A percentile compares a stretch with the other conserved stretches of the same genome.
These are phyloP conservation scores for Polypedilum vanderplanki DNA, from an alignment of 1,140 invertebrate species.

Conservation along the genomic window DNA sequence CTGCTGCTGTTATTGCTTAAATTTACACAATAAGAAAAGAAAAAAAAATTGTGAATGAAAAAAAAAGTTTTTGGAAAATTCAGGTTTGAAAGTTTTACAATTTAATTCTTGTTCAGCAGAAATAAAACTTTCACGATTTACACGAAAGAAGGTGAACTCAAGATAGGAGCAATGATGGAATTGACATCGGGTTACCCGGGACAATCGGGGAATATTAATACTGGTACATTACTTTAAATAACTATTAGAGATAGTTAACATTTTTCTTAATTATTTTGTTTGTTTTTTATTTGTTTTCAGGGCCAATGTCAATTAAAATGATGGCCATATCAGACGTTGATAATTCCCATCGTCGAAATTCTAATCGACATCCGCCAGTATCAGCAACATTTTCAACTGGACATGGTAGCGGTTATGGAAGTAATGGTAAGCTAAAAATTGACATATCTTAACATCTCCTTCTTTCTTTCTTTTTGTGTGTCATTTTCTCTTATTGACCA, in stretches of 20 bases:
- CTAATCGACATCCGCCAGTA: conserved; percentile 8
- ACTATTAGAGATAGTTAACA: no score
- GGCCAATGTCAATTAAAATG: background rate
- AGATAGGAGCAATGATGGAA: conserved; percentile 14
- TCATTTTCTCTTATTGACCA: no score
- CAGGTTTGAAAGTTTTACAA: background rate
- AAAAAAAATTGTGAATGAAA: background rate
- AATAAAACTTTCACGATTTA: background rate
- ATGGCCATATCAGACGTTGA: background rate
- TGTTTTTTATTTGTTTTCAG: no score
- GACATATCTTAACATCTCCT: no score
- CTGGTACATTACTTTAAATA: no score
- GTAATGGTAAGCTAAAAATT: conserved; percentile 22
- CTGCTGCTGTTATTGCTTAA: background rate
- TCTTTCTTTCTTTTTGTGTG: background rate
- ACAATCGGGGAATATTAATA: no score
- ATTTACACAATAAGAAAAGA: background rate
- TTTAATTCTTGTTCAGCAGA: background rate
- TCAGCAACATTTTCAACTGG: conserved; percentile 10
- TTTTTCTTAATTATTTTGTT: no score
- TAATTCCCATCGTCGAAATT: background rate
- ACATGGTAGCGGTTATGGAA: background rate
- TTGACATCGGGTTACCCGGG: conserved; percentile 21
- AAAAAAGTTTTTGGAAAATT: background rate
- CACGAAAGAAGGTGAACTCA: background rate